These are phyloP conservation scores for Spatulosminthurus flaviceps DNA, from an alignment of 2,888 invertebrate genomes.

Conservation along the genomic window DNA sequence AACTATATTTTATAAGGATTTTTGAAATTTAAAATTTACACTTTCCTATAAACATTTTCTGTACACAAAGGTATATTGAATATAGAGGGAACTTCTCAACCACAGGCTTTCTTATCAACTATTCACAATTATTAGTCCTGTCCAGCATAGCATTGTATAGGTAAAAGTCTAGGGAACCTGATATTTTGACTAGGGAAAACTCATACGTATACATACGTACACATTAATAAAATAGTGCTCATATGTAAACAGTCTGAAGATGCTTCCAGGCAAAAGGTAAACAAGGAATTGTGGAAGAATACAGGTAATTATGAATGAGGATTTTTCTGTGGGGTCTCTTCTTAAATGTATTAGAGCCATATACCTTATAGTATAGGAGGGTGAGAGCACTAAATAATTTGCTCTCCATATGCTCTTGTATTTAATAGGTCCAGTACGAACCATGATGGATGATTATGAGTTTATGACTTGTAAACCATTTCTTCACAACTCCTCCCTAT, in stretches of 20 bases:
- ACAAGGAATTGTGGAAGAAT: conserved; percentile 2
- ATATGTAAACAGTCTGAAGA: not conserved
- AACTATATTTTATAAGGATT: too few relatives aligned
- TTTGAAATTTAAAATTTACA: too few relatives aligned
- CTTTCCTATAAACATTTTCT: too few relatives aligned
- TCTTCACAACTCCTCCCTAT: conserved; percentile 52
- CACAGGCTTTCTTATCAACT: too few relatives aligned
- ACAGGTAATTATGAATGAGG: conserved; percentile 2
- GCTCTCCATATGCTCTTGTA: conserved; percentile 25
- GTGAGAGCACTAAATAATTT: conserved; percentile 42
- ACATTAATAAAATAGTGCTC: not conserved
- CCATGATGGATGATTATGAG: conserved; percentile 53
- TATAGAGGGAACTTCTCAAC: too few relatives aligned
- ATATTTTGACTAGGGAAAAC: too few relatives aligned
- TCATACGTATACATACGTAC: not conserved
- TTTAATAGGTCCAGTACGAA: conserved; percentile 27
- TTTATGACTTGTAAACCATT: conserved; percentile 51
- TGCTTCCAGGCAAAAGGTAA: not conserved
- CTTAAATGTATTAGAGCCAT: too few relatives aligned
- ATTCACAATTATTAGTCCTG: too few relatives aligned
- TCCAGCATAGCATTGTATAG: too few relatives aligned
- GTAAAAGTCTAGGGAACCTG: too few relatives aligned
- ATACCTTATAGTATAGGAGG: not conserved
- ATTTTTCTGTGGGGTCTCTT: conserved; percentile 12
- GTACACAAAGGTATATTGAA: too few relatives aligned